A percentile compares a stretch with the other conserved stretches of the same genome.
Conservation (phyloP, 1,140 invertebrate species). For the Leptinotarsa undecemlineata region DNA sequence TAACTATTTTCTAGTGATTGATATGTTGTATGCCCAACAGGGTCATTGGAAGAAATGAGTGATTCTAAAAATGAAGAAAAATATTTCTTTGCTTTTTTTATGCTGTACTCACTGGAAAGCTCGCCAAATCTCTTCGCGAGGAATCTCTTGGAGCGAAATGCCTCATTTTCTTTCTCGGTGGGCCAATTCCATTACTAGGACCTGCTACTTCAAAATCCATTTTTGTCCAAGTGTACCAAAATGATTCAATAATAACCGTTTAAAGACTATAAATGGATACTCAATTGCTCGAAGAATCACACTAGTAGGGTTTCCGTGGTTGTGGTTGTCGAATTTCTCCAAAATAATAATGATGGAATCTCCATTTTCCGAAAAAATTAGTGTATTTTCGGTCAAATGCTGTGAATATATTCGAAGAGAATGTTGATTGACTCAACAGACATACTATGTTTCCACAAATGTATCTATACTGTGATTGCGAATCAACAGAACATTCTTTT, state of each 20-base stretch:
- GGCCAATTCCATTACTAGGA: slow-evolving; percentile 19
- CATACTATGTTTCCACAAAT: too few species aligned
- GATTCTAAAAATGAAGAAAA: too few species aligned
- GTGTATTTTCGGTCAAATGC: not conserved
- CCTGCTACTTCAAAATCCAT: slow-evolving; percentile 19
- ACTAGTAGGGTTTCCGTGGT: not conserved
- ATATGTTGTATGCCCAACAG: too few species aligned
- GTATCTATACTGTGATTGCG: too few species aligned
- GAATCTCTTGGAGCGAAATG: slow-evolving; percentile 15
- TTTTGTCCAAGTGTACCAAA: not conserved
- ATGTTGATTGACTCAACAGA: too few species aligned
- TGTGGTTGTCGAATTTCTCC: not conserved
- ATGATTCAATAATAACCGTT: not conserved
- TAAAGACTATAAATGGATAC: not conserved
- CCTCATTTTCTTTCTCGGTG: slow-evolving; percentile 38
- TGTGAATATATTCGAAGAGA: not conserved
- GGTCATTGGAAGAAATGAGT: too few species aligned
- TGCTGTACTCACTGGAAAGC: slow-evolving; percentile 35
- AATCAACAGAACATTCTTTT: too few species aligned
- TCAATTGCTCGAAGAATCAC: not conserved
- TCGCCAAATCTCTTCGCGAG: slow-evolving; percentile 23
- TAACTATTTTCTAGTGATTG: too few species aligned
- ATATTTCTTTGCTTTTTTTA: too few species aligned
- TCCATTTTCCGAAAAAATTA: not conserved
- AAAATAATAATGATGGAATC: not conserved